These are phyloP conservation scores for Chaitophorus viminalis DNA, from an alignment of 2,888 invertebrate genomes.

Conservation along the genomic window DNA sequence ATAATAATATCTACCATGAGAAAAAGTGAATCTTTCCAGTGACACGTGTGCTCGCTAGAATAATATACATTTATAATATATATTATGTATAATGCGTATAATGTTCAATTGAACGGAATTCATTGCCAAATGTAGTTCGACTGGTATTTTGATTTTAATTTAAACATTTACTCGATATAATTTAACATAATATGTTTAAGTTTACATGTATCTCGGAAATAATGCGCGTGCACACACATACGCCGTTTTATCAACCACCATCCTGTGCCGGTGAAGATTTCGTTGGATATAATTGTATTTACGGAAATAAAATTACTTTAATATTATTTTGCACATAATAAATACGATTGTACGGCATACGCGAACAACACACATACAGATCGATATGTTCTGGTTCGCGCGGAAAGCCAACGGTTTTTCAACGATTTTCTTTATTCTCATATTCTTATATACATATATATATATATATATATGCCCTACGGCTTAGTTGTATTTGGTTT, in stretches of 20 bases:
- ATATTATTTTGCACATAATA: too few species aligned
- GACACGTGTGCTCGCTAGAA: neutral
- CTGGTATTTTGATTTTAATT: slow-evolving; percentile 15
- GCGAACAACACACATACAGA: neutral
- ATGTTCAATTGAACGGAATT: neutral
- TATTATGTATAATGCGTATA: neutral
- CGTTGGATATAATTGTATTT: neutral
- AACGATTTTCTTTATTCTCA: neutral
- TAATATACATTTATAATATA: neutral
- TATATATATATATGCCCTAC: too few species aligned
- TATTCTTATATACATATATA: neutral
- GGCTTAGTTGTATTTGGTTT: neutral
- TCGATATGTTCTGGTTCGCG: neutral
- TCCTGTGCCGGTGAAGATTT: neutral
- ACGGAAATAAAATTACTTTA: neutral
- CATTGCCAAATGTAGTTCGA: slow-evolving; percentile 10
- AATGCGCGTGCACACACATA: neutral
- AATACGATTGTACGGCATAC: too few species aligned
- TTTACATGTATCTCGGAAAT: neutral
- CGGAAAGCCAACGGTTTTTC: slow-evolving; percentile 22
- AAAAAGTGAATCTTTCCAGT: slow-evolving; percentile 42
- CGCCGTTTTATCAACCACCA: neutral
- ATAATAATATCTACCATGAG: slow-evolving; percentile 8
- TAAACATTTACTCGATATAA: neutral
- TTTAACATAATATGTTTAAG: too few species aligned